Base-by-base conservation (phyloP, 2,113 vertebrate genomes). In the Callopanchax toddi region DNA sequence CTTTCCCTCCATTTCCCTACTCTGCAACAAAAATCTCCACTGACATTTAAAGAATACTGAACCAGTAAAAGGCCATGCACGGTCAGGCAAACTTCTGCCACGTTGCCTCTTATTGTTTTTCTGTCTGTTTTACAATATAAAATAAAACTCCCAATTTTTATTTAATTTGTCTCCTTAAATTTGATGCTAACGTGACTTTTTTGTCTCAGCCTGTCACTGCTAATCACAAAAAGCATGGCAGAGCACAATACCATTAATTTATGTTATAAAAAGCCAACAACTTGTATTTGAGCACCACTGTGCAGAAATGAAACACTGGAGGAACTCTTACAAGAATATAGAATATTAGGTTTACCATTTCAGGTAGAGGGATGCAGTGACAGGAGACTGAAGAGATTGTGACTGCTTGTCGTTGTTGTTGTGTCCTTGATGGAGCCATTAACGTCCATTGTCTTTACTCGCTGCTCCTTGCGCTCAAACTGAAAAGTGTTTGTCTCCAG, bases 21-120 rank as follows among this genome's bases (percentile, higher is more conserved):
- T n/a, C 11, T 53, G 29, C 55, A 25, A 17, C 15, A 6, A 49
- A 65, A 81, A 83, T 81, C 43, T 43, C n/a, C 52, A 5, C 48
- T 76, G 71, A 77, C 76, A 74, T 64, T 69, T 23, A 39, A 59
- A 32, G 51, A 49, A 65, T 45, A 73, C 11, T 0, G 2, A 64
- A 58, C 54, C 1, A 0, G 44, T 64, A 48, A 82, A 76, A 74
- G 53, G 65, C 37, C 53, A 71, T 25, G 8, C 15, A 39, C 16
- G 17, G 21, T 71, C 29, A 58, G 64, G 70, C 48, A 66, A 36
- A 29, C 18, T 57, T 55, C 12, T 16, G 37, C 23, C 45, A 34
- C 20, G 1, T 37, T 11, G 3, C 10, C 17, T 16, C 4, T 17
- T 12, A 32, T n/a, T 46, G 12, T 43, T 59, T 45, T 50, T 37